Evolutionary conservation across 2,113 vertebrate genomes (phyloP).

Genomic region (Thunnus maccoyii): DNA sequence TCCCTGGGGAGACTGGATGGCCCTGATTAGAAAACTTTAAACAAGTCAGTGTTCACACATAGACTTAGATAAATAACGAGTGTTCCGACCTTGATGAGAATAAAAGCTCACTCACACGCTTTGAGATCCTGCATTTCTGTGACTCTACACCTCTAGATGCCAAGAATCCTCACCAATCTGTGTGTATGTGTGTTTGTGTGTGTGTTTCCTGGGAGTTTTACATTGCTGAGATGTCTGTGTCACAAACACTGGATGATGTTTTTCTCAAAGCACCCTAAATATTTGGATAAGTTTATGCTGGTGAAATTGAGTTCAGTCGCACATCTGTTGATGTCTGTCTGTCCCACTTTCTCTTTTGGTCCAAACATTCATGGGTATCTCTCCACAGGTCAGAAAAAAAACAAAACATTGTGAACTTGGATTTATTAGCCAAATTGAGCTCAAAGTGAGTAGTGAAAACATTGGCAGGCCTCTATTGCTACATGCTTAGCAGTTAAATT

Average conservation of each 20-base stretch:
- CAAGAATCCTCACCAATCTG: no score
- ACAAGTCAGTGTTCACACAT: slow-evolving; percentile 39
- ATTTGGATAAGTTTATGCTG: slow-evolving; percentile 43
- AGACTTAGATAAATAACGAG: slow-evolving; percentile 28
- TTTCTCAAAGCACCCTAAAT: slow-evolving; percentile 48
- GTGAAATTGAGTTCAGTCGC: not conserved
- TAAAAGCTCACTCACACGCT: not conserved
- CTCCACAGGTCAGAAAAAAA: not conserved
- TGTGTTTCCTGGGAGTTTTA: slow-evolving; percentile 13
- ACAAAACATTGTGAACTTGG: not conserved
- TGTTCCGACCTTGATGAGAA: slow-evolving; percentile 32
- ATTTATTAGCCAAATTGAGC: not conserved
- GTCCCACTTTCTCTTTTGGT: not conserved
- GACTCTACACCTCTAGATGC: slow-evolving; percentile 8
- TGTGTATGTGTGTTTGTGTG: not conserved
- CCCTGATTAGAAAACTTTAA: slow-evolving; percentile 23
- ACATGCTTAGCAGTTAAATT: not conserved
- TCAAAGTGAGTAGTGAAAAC: not conserved
- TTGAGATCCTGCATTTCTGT: not conserved
- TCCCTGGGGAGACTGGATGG: not conserved
- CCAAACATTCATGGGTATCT: slow-evolving; percentile 10
- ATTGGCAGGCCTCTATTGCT: not conserved
- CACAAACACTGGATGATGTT: slow-evolving; percentile 51
- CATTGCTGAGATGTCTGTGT: not conserved
- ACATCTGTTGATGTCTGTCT: slow-evolving; percentile 36